phyloP scores from a whole-genome alignment of 30 jellyfish, hydroid and myxozoan species.

The Aurelia aurita region DNA sequence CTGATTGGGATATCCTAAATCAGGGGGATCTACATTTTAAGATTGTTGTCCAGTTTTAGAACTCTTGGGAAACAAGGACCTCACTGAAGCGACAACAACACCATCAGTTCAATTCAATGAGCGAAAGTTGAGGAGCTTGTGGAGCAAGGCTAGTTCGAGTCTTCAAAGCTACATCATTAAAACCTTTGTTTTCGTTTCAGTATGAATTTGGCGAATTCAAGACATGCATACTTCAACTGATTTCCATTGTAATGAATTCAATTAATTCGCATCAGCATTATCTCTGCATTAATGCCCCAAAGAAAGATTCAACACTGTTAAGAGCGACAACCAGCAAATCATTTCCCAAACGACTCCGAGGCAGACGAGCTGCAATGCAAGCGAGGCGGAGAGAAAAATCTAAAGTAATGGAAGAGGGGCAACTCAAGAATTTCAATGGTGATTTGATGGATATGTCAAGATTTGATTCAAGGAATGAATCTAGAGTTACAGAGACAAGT shows the following conservation, averaged over 20 bases:
- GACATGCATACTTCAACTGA: conserved; percentile 18
- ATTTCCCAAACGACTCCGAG: conserved; percentile 22
- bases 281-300: conserved; percentile 23
- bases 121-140: too few relatives aligned
- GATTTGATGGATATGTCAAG: conserved; percentile 1
- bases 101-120: too few relatives aligned
- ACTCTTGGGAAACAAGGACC: too few relatives aligned
- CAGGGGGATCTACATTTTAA: too few relatives aligned
- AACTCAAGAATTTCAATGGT: neutral
- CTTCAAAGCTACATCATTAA: too few relatives aligned
- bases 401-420: conserved; percentile 17
- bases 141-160: too few relatives aligned
- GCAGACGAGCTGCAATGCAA: conserved; percentile 9
- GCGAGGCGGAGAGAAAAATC: neutral
- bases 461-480: conserved; percentile 14
- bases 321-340: conserved; percentile 34
- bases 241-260: conserved; percentile 50
- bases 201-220: conserved; percentile 43
- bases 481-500: conserved; percentile 29
- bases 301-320: conserved; percentile 8
- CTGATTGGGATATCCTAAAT: too few relatives aligned
- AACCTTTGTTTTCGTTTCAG: conserved; percentile 11
- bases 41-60: too few relatives aligned
- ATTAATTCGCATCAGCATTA: conserved; percentile 67
- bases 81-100: too few relatives aligned